Percentiles rank a stretch among this genome's conserved stretches.
These are phyloP conservation scores for Automeris io DNA, from an alignment of 2,888 invertebrate species.

Conservation along the genomic window DNA sequence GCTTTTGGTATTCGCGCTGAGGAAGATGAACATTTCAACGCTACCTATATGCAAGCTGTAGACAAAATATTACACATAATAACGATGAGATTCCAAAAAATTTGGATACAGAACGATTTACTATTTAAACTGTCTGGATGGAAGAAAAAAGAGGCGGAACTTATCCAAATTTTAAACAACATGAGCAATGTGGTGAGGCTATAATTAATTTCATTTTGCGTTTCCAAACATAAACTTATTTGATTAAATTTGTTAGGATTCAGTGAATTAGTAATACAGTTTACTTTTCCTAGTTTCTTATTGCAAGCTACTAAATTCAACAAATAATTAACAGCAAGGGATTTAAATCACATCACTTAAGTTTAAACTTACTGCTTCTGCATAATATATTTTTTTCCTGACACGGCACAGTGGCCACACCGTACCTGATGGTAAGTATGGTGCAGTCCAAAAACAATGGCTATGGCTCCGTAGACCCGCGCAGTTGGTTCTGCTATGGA, in stretches of 20 bases:
- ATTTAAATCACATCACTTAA: no score
- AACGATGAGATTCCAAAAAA: constrained; percentile 21
- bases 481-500: no score
- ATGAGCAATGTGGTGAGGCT: constrained; percentile 26
- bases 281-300: no score
- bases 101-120: constrained; percentile 28
- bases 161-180: constrained; percentile 22
- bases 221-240: background rate
- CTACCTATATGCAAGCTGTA: constrained; percentile 23
- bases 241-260: background rate
- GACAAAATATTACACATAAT: constrained; percentile 21
- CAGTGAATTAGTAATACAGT: no score
- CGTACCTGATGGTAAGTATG: no score
- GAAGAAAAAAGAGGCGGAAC: constrained; percentile 22
- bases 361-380: no score
- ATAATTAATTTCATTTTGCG: background rate
- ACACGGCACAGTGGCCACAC: no score
- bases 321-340: no score
- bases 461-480: no score
- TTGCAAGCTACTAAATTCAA: no score
- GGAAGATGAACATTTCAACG: constrained; percentile 23
- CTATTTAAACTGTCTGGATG: constrained; percentile 22
- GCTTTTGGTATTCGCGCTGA: constrained; percentile 26
- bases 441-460: no score
- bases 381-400: no score